Evolutionary conservation across 2,888 invertebrate species (phyloP), one percentile per base, ranked within the genome.

Genomic region (Eupithecia abbreviata): DNA sequence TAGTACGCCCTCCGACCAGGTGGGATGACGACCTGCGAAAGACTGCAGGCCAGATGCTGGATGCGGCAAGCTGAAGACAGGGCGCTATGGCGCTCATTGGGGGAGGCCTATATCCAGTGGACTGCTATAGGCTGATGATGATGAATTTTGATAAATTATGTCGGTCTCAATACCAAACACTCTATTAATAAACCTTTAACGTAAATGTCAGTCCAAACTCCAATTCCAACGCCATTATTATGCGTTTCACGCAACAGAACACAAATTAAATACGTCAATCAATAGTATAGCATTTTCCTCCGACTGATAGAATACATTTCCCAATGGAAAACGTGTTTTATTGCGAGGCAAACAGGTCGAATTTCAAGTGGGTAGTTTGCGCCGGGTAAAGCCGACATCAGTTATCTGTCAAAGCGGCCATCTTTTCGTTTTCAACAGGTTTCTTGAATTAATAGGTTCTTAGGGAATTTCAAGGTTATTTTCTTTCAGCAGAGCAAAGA

Each of bases 341-440:
- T 74, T 74, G 47, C 68, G 18, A 42, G 12, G n/a, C 18, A 55
- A 80, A 71, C 43, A 77, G 75, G 75, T 74, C 69, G 69, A 72
- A 62, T 78, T 62, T 47, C 66, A 69, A 76, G 43, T 76, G 75
- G 71, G 70, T 75, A 74, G 66, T 62, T 70, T 74, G 72, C 71
- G 51, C 74, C 77, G 81, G 79, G 77, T 79, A 76, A 79, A 72
- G 55, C 58, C 47, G 58, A 76, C 81, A 82, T 83, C 83, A 82
- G 82, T 83, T 80, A 83, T 80, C 77, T 73, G 83, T 82, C 84
- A 82, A 81, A 79, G 72, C 73, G 69, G 80, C 82, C 83, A 82
- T 83, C 75, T 83, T 84, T 79, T 77, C 76, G 41, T 71, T 69
- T 74, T 81, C 82, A 82, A 82, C 82, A 84, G 81, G 80, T 82